Evolutionary conservation across 2,797 vertebrate genomes (phyloP).

Genomic region (Myotis daubentonii): DNA sequence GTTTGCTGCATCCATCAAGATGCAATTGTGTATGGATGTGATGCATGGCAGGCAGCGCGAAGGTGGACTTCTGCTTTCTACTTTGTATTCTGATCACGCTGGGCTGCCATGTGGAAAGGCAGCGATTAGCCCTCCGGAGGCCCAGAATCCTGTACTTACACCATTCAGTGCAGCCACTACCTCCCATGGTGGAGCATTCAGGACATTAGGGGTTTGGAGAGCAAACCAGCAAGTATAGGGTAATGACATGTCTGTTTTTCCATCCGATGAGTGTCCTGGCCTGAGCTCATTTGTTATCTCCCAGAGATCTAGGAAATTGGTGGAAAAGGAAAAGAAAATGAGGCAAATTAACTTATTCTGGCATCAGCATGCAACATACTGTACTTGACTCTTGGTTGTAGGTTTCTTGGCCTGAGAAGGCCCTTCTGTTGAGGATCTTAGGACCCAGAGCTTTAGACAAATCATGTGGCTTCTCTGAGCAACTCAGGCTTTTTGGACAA

Average conservation of each 20-base stretch:
- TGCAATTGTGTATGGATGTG: conserved; percentile 42
- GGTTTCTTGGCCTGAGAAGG: not conserved
- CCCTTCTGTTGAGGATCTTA: not conserved
- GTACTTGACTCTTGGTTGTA: not conserved
- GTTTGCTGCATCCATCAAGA: conserved; percentile 63
- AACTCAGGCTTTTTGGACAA: not conserved
- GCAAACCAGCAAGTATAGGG: not conserved
- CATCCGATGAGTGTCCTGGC: not conserved
- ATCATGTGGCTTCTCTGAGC: not conserved
- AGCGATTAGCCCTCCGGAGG: not conserved
- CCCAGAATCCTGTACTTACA: not conserved
- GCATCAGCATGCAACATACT: not conserved
- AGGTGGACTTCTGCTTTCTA: not conserved
- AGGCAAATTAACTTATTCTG: not conserved
- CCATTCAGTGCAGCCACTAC: not conserved
- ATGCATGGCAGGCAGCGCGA: conserved; percentile 25
- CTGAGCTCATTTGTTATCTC: conserved; percentile 18
- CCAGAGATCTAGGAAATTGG: not conserved
- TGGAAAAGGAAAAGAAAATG: conserved; percentile 9
- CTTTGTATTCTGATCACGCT: conserved; percentile 46
- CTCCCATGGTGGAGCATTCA: not conserved
- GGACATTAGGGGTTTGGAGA: not conserved
- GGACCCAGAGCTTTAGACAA: not conserved
- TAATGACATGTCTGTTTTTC: conserved; percentile 12
- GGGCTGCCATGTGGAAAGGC: not conserved